Percentiles rank a stretch among this genome's conserved stretches.
phyloP scores from a whole-genome alignment of 2,888 invertebrate species.

The Cheilosia variabilis region DNA sequence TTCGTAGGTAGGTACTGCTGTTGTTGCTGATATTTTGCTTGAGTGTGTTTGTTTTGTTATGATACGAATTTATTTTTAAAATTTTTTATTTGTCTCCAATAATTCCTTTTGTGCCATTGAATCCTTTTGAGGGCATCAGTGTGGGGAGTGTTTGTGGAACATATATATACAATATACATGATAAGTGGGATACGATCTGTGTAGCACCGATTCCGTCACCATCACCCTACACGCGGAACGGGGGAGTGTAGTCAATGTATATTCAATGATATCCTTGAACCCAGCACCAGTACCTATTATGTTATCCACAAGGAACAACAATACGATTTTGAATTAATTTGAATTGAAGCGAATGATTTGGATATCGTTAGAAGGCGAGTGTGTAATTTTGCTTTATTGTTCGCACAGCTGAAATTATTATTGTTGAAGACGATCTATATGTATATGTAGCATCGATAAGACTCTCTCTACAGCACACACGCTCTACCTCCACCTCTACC shows the following conservation, averaged over 20 bases:
- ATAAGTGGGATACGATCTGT: constrained; percentile 56
- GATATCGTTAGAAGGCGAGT: constrained; percentile 67
- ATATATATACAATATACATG: constrained; percentile 16
- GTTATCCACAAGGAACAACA: constrained; percentile 70
- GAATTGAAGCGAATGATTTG: constrained; percentile 76
- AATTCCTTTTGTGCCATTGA: constrained; percentile 72
- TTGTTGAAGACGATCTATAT: constrained; percentile 8
- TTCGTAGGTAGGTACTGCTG: constrained; percentile 52
- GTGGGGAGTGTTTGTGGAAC: constrained; percentile 42
- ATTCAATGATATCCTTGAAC: constrained; percentile 71
- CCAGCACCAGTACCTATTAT: constrained; percentile 41
- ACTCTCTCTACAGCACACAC: constrained; percentile 10
- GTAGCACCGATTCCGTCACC: constrained; percentile 43
- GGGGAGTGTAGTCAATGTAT: constrained; percentile 14
- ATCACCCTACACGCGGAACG: not conserved
- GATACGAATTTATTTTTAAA: constrained; percentile 23
- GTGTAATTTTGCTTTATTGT: constrained; percentile 74
- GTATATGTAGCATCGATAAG: constrained; percentile 1
- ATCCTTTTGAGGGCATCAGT: constrained; percentile 59
- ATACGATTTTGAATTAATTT: constrained; percentile 75
- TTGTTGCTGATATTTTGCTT: constrained; percentile 51
- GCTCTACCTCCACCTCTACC: constrained; percentile 5
- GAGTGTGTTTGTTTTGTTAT: constrained; percentile 69
- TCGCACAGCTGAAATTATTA: constrained; percentile 48
- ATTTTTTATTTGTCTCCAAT: constrained; percentile 49